Evolutionary conservation across 2,797 vertebrate genomes (phyloP), one percentile per base, ranked within the genome.

Genomic region (Danio jaintianensis): DNA sequence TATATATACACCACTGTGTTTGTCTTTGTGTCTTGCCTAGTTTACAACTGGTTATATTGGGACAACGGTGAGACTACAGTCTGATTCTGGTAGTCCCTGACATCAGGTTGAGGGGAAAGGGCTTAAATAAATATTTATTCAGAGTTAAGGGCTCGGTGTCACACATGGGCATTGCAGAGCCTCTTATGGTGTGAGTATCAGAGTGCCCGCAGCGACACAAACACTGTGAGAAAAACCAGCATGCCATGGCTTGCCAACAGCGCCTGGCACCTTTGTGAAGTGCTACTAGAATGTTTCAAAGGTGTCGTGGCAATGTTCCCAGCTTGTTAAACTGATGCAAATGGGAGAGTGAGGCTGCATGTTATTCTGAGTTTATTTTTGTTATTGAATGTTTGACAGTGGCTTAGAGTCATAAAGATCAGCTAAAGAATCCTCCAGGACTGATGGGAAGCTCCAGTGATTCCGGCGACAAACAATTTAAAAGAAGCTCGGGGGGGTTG

Each of bases 141-240:
- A 48, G 61, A 78, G 80, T 61, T 55, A 70, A 50, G 68, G 72
- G 61, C 66, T 81, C 69, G 53, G 70, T 77, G 62, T 71, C 79
- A 80, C 75, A 76, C 68, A 61, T 40, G 52, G 45, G 67, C 47
- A 74, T 67, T 79, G 64, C 75, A 84, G 45, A 83, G 81, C 85
- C 87, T 87, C 80, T 85, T 87, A 87, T 87, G 86, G 86, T 83
- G 73, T 72, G 61, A 82, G 81, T 79, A 81, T 83, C 80, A 69
- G 63, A 13, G 74, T 87, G 69, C 82, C 85, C 74, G n/a, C 48
- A 63, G 77, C 66, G 75, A 71, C 83, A 84, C 78, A 74, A 75
- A 50, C 36, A 52, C 36, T 80, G 75, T 87, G 85, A 85, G 75
- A 66, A 86, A 83, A 85, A 85, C 56, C 86, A 85, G 85, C 64